Percentiles rank a stretch among this genome's conserved stretches.
Conservation (phyloP, 2,797 vertebrate genomes). For the Notamacropus eugenii region DNA sequence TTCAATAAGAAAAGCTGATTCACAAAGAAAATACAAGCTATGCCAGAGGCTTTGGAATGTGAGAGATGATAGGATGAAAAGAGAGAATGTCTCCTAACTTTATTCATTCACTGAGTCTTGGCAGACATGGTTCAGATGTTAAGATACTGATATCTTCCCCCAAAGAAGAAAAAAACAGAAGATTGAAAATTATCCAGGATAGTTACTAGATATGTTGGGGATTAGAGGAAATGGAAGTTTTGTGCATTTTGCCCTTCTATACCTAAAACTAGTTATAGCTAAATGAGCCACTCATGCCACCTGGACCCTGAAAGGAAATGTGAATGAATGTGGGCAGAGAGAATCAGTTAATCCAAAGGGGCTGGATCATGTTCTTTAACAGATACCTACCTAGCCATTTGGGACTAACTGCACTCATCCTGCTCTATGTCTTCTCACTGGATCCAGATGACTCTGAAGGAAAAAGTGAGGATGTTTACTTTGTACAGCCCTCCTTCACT, state of each 20-base stretch:
- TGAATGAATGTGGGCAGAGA: background rate
- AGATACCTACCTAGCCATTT: background rate
- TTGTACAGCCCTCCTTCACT: too few relatives aligned
- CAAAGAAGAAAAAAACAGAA: constrained; percentile 27
- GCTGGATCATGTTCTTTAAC: background rate
- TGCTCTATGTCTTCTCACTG: too few relatives aligned
- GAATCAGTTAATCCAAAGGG: background rate
- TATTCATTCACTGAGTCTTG: constrained; percentile 68
- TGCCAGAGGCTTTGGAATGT: constrained; percentile 71
- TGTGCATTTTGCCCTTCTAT: constrained; percentile 7
- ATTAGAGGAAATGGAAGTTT: background rate
- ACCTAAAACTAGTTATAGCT: constrained; percentile 7
- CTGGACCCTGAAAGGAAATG: background rate
- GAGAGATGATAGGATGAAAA: constrained; percentile 76
- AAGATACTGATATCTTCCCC: constrained; percentile 47
- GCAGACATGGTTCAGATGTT: constrained; percentile 67
- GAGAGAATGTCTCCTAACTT: constrained; percentile 66
- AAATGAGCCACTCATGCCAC: background rate
- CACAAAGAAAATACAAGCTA: constrained; percentile 63
- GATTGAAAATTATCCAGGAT: constrained; percentile 28
- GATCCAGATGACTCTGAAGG: too few relatives aligned
- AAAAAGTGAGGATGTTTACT: too few relatives aligned
- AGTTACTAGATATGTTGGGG: background rate
- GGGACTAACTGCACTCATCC: too few relatives aligned
- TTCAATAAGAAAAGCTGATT: constrained; percentile 67